Evolutionary conservation across 2,888 invertebrate genomes (phyloP), one percentile per base, ranked within the genome.

Genomic region (Caenorhabditis sp.): DNA sequence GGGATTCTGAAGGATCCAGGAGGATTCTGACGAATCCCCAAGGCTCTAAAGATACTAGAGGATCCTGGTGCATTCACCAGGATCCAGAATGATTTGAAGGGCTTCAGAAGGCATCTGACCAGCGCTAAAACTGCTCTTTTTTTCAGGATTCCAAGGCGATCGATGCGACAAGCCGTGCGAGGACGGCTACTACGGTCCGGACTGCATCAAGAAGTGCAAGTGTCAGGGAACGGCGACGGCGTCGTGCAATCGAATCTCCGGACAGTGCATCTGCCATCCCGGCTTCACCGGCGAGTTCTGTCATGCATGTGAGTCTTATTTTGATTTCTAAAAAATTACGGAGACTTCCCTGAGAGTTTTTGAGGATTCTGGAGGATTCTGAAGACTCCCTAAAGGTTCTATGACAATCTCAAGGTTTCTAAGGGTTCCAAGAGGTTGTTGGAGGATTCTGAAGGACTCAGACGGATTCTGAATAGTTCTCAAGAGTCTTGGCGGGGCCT

Each of bases 131-230:
- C 31, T 31, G 12, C 12, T 38, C 38, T 38, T 54, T 16, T 56
- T 44, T 75, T 16, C 54, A 85, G 90, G 90, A 16, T 86, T 89
- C 76, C 86, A 90, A 79, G 91, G 91, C 12, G 90, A 90, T 63
- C 83, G 87, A 35, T 93, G 92, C 76, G 90, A 90, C 61, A 81
- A 94, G 28, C 94, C 94, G 88, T 98, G 98, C 93, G 94, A 94
- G 22, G 93, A 94, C 28, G 96, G 96, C 51, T 94, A 93, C 91
- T 98, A 95, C 93, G 98, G 98, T 0, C 94, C 95, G 80, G 95
- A 91, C 69, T 93, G 92, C 76, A 88, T 90, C 63, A 85, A 94
- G 41, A 95, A 94, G 89, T 98, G 98, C 93, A 88, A 90, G 72
- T 93, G 93, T 76, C 85, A 81, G 66, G 86, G 86, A 59, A 85